Conservation (phyloP, 2,113 vertebrate genomes). For the Macroglossus sobrinus region DNA sequence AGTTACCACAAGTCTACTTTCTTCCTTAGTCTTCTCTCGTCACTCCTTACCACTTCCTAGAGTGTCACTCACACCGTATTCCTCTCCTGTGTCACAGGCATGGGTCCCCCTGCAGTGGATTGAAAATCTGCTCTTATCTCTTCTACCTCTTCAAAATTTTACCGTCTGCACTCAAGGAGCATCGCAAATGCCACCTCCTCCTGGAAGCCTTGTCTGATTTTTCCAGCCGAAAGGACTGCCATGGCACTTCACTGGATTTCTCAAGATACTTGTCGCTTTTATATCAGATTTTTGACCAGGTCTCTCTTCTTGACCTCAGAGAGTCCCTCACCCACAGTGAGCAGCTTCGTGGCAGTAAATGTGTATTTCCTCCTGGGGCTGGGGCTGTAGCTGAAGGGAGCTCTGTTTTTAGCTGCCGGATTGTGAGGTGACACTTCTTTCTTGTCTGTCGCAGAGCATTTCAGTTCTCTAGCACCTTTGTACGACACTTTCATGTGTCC, state of each 20-base stretch:
- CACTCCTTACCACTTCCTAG: not conserved
- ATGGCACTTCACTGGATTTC: not conserved
- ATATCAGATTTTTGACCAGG: not conserved
- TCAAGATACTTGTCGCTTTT: not conserved
- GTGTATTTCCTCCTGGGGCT: not conserved
- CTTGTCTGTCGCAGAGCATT: not conserved
- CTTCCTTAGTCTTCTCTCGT: not conserved
- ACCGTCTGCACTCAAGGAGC: not conserved
- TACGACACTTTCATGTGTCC: not conserved
- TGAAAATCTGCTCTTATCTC: not conserved
- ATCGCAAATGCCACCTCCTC: not conserved
- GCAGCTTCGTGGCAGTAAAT: not conserved
- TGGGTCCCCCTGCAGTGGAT: not conserved
- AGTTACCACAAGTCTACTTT: not conserved
- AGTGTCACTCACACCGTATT: not conserved
- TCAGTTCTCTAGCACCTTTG: not conserved
- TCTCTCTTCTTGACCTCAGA: not conserved
- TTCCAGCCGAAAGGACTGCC: not conserved
- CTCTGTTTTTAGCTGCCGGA: not conserved
- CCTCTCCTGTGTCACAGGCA: not conserved
- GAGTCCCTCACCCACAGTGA: not conserved
- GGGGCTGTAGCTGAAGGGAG: not conserved
- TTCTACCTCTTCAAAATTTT: not conserved
- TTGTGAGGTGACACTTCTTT: not conserved
- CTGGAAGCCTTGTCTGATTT: not conserved